Evolutionary conservation across 2,888 invertebrate species (phyloP).

Genomic region (Drepana falcataria): DNA sequence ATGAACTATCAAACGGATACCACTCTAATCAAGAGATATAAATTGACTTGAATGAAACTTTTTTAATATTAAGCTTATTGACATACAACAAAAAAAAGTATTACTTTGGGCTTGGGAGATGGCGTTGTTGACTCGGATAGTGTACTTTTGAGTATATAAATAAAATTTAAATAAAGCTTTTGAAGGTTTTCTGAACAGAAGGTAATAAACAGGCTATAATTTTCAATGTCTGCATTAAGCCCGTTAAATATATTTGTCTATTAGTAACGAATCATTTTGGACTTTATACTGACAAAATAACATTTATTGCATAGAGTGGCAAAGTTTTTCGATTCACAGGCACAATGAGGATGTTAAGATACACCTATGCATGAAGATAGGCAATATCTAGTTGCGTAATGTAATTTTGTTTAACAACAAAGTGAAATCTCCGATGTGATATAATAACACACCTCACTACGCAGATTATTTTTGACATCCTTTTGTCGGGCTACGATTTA

Average conservation of each 20-base stretch:
- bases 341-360: slow-evolving; percentile 45
- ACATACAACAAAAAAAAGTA: no score
- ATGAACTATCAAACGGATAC: not conserved
- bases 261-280: no score
- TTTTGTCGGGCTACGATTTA: not conserved
- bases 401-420: slow-evolving; percentile 68
- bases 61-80: no score
- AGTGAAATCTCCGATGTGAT: slow-evolving; percentile 66
- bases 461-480: slow-evolving; percentile 7
- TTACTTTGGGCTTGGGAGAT: no score
- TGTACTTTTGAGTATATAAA: no score
- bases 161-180: no score
- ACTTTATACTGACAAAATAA: no score
- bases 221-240: no score
- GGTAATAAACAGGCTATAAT: no score
- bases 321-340: slow-evolving; percentile 15
- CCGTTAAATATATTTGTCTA: no score
- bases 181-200: no score
- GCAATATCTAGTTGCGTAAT: slow-evolving; percentile 57
- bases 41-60: not conserved
- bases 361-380: slow-evolving; percentile 32
- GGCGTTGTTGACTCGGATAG: no score
- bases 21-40: not conserved
- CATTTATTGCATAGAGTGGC: slow-evolving; percentile 3
- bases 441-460: slow-evolving; percentile 42